Percentiles rank a stretch among this genome's conserved stretches.
Evolutionary conservation across 2,797 vertebrate species (phyloP).

Genomic region (Neopelma chrysocephalum): DNA sequence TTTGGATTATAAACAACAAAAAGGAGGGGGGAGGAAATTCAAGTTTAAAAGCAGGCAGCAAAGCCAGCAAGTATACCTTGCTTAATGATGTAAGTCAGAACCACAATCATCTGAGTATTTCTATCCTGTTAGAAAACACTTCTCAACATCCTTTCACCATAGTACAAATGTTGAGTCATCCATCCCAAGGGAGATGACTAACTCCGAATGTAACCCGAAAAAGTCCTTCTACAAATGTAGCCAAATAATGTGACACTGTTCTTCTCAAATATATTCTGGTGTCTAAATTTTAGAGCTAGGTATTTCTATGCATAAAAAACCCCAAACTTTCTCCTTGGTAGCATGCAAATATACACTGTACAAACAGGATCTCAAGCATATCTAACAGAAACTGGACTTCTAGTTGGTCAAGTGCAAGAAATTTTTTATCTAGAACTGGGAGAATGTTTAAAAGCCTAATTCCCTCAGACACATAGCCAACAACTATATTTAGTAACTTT

Average conservation of each 20-base stretch:
- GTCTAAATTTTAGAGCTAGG: neutral
- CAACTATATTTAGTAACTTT: neutral
- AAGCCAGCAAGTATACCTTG: neutral
- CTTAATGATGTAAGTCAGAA: neutral
- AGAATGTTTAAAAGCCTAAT: neutral
- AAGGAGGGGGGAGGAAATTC: accelerated
- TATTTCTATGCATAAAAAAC: neutral
- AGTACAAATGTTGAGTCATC: neutral
- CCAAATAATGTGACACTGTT: neutral
- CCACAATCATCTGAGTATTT: neutral
- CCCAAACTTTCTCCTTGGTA: neutral
- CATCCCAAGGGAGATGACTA: neutral
- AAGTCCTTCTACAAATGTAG: neutral
- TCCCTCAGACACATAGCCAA: neutral
- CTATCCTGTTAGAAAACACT: neutral
- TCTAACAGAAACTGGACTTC: neutral
- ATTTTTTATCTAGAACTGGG: neutral
- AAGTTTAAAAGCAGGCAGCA: neutral
- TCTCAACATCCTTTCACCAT: neutral
- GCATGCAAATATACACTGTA: neutral
- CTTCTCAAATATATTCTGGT: neutral
- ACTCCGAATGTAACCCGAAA: neutral
- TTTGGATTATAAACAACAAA: neutral
- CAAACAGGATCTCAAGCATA: neutral
- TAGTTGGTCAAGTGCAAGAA: neutral